A percentile compares a stretch with the other conserved stretches of the same genome.
phyloP scores from a whole-genome alignment of 2,113 vertebrate species.

The Saguinus imperator region DNA sequence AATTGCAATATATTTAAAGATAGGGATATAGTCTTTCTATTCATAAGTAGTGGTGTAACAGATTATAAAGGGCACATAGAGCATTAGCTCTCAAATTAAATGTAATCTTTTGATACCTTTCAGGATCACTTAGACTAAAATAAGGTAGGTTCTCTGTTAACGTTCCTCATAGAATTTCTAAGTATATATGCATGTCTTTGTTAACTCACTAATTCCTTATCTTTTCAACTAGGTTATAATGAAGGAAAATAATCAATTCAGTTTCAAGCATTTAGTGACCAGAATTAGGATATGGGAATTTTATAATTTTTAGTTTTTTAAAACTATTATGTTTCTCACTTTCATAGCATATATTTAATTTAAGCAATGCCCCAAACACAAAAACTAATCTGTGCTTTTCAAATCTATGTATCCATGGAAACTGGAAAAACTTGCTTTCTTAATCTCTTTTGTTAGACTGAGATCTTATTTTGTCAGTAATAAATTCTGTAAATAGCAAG shows the following conservation, averaged over 20 bases:
- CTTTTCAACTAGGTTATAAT: neutral
- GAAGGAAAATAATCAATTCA: conserved; percentile 31
- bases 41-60: neutral
- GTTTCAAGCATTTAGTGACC: neutral
- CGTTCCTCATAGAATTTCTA: neutral
- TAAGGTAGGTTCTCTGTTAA: neutral
- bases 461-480: conserved; percentile 2
- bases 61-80: neutral
- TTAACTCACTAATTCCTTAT: neutral
- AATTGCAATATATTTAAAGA: neutral
- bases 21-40: neutral
- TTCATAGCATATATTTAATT: conserved; percentile 39
- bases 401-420: neutral
- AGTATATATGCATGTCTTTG: neutral
- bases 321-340: neutral
- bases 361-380: neutral
- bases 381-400: neutral
- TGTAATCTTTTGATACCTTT: conserved; percentile 15
- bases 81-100: conserved; percentile 37
- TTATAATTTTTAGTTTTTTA: conserved; percentile 25
- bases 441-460: conserved; percentile 19
- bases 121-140: conserved; percentile 1
- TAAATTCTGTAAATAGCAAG: conserved; percentile 11
- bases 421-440: neutral
- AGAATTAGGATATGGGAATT: conserved; percentile 18